Evolutionary conservation across 2,888 invertebrate genomes (phyloP), one percentile per base, ranked within the genome.

Genomic region (Lucinisca nassula): DNA sequence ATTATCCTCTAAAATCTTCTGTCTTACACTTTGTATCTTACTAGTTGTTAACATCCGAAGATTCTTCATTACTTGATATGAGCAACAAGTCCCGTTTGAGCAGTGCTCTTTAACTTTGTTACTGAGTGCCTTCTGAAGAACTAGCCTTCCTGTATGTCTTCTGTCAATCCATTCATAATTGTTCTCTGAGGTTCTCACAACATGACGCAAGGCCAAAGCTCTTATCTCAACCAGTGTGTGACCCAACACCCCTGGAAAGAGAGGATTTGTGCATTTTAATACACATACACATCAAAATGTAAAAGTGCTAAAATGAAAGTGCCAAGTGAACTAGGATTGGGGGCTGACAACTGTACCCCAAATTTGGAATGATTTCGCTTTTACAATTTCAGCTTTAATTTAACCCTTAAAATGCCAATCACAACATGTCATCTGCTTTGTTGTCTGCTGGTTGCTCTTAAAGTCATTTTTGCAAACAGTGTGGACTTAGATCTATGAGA

Each of bases 251-350:
- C 87, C 90, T 90, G 87, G n/a, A 90, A 90, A 24, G 83, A 90
- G 90, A 90, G 75, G 90, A 90, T 85, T 87, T 90, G 90, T 90
- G 90, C 90, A 87, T 27, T 79, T 38, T 72, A 40, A 83, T 49
- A 55, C 79, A 85, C 85, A 85, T 85, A 87, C 90, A 90, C 87
- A 82, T n/a, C n/a, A 67, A 51, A 21, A 14, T 24, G 10, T 6
- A 6, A 21, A 67, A 67, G 17, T 32, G n/a, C 55, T 55, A 55
- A 35, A 67, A 67, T 8, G 30, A 24, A 30, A 30, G 67, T 67
- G 67, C 67, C 35, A 32, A 17, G 21, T 67, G 67, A 67, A 35
- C 35, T 35, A 74, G 49, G 37, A 27, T 6, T 74, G 55, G 78
- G 87, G 87, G 87, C 87, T 87, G 87, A 80, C 72, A 40, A 78